These are phyloP conservation scores for Chiroxiphia lanceolata DNA, from an alignment of 2,797 vertebrate species.

Conservation along the genomic window DNA sequence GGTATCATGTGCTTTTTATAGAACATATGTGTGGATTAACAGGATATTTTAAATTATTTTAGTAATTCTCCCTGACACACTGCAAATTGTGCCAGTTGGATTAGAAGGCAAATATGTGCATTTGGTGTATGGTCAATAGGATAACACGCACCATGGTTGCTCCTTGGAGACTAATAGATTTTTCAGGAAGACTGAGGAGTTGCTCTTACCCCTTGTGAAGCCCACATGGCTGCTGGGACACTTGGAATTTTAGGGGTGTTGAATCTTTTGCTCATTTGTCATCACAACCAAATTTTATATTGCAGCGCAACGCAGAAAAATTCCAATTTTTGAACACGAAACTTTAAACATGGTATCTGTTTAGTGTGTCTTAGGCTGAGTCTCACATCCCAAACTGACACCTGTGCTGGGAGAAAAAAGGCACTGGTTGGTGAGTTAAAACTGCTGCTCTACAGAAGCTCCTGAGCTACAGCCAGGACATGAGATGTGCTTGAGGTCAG, in stretches of 20 bases:
- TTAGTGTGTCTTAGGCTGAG: rapidly evolving
- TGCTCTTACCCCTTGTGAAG: neutral
- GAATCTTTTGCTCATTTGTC: neutral
- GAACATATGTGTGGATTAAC: rapidly evolving
- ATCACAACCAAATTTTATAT: neutral
- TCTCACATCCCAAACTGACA: neutral
- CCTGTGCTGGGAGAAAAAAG: rapidly evolving
- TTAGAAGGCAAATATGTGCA: neutral
- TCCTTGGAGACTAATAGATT: neutral
- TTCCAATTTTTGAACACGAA: neutral
- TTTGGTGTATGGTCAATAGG: neutral
- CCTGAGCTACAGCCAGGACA: neutral
- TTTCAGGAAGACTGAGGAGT: neutral
- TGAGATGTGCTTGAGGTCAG: rapidly evolving
- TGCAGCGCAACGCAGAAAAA: neutral
- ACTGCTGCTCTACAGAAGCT: neutral
- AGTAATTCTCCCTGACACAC: neutral
- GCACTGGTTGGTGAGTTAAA: neutral
- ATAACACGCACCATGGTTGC: rapidly evolving
- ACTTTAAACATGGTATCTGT: rapidly evolving
- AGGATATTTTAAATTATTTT: neutral
- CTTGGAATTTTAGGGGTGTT: rapidly evolving
- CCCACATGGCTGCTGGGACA: neutral
- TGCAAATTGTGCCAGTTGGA: neutral
- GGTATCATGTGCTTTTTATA: neutral